These are phyloP conservation scores for Halcyon leucocephala DNA, from an alignment of 2,797 vertebrate genomes.

Conservation along the genomic window DNA sequence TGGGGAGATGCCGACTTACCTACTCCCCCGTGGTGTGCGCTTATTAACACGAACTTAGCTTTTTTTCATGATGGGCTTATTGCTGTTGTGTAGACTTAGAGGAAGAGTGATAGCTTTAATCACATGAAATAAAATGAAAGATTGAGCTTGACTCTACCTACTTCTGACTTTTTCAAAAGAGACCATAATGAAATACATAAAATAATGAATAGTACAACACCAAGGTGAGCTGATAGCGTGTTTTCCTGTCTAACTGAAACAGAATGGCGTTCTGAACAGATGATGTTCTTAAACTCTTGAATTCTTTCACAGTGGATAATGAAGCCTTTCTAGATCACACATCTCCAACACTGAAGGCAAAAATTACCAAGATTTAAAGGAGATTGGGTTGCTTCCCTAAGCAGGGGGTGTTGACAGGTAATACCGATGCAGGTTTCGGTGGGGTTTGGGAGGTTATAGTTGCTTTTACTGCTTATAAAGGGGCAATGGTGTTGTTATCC, in stretches of 20 bases:
- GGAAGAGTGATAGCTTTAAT: background rate
- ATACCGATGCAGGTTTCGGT: background rate
- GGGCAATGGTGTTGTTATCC: background rate
- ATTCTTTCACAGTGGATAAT: background rate
- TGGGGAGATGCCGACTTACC: fast-evolving
- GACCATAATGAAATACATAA: background rate
- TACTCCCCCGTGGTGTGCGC: background rate
- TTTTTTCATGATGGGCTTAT: background rate
- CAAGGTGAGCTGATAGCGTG: background rate
- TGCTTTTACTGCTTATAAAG: background rate
- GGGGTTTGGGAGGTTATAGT: background rate
- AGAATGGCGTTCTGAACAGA: background rate
- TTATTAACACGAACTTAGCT: background rate
- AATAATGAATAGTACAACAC: background rate
- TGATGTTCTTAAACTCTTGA: background rate
- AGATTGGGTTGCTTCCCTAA: background rate
- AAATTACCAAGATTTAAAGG: background rate
- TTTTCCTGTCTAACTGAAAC: background rate
- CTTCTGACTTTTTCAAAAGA: background rate
- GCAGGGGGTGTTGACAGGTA: background rate
- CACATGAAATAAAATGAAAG: background rate
- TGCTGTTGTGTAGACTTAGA: background rate
- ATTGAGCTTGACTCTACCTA: background rate
- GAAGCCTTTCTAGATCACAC: background rate
- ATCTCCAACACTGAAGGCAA: background rate